Base-by-base conservation (phyloP, 53 echinoderm and acorn worm species). In the Stichopus horrens region DNA sequence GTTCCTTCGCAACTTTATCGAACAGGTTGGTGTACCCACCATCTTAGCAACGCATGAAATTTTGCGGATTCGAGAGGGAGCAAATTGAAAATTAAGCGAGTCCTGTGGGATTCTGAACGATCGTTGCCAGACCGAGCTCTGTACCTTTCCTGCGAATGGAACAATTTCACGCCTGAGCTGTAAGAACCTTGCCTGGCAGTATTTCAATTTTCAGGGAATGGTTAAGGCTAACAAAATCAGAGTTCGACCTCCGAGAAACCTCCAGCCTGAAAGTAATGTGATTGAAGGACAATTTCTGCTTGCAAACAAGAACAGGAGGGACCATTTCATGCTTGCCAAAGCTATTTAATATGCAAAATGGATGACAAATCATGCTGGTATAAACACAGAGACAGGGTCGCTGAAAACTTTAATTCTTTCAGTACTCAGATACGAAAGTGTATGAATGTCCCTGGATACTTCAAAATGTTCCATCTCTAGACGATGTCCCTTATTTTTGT, bases 21-120 rank as follows among this genome's bases (percentile, higher is more conserved):
- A 71, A 71, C 1, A 18, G 71, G 71, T 71, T 4, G 21, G 71
- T 18, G 71, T 20, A 16, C 16, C 19, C 14, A 18, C 18, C 71
- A 71, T 16, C 18, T 18, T 71, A 7, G 18, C n/a, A 13, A 71
- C 19, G 6, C 7, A 71, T 18, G 37, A 63, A 71, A 71, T 71
- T 71, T 71, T 7, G 16, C n/a, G 19, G n/a, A n/a, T 71, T 18
- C 7, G 71, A 71, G 71, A 4, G 16, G 16, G n/a, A 71, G 71
- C 18, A 71, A 71, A 7, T 71, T 18, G 19, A 18, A 71, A 59
- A 71, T 71, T 71, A 71, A 71, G 71, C 71, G 19, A 71, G 16
- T 71, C 71, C 71, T 71, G 18, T 71, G 71, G 71, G 71, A 71
- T 71, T 13, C 71, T 71, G 71, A 71, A 59, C 59, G n/a, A 71